These are phyloP conservation scores for Parambassis ranga DNA, from an alignment of 2,797 vertebrate genomes.

Conservation along the genomic window DNA sequence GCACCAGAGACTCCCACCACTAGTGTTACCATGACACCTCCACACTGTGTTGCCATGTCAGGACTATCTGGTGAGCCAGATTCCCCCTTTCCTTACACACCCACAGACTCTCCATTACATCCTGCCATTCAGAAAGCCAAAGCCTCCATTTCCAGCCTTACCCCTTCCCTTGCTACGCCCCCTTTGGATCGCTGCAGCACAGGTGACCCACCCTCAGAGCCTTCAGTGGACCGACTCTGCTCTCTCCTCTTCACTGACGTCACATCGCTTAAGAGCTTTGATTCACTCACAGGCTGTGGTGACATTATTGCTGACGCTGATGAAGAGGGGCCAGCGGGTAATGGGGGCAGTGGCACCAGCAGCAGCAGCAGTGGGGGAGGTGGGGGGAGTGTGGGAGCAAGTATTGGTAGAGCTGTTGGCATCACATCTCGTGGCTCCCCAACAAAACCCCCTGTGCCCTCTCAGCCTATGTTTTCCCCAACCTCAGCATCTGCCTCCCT, in stretches of 20 bases:
- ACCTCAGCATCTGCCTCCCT: constrained; percentile 57
- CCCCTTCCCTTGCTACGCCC: constrained; percentile 75
- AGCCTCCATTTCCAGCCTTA: constrained; percentile 74
- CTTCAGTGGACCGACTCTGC: constrained; percentile 88
- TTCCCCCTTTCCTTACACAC: constrained; percentile 69
- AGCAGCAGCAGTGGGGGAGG: constrained; percentile 81
- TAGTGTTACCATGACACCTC: constrained; percentile 78
- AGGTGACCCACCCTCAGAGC: constrained; percentile 92
- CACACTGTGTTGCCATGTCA: constrained; percentile 65
- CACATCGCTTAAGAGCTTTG: constrained; percentile 99
- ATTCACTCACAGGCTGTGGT: constrained; percentile 98
- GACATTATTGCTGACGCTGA: constrained; percentile 98
- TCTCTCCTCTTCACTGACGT: constrained; percentile 97
- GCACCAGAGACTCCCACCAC: constrained; percentile 50
- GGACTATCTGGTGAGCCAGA: constrained; percentile 67
- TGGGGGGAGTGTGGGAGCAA: constrained; percentile 45
- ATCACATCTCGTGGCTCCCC: constrained; percentile 61
- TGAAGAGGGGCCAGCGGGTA: constrained; percentile 85
- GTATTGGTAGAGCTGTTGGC: constrained; percentile 46
- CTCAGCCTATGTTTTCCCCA: constrained; percentile 60
- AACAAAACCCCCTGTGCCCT: constrained; percentile 61
- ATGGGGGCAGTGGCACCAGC: constrained; percentile 81
- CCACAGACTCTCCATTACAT: constrained; percentile 66
- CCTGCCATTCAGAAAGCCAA: constrained; percentile 67
- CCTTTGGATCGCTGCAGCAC: constrained; percentile 87